Evolutionary conservation across 1,140 invertebrate species (phyloP), one percentile per base, ranked within the genome.

Genomic region (Neodiprion lecontei): DNA sequence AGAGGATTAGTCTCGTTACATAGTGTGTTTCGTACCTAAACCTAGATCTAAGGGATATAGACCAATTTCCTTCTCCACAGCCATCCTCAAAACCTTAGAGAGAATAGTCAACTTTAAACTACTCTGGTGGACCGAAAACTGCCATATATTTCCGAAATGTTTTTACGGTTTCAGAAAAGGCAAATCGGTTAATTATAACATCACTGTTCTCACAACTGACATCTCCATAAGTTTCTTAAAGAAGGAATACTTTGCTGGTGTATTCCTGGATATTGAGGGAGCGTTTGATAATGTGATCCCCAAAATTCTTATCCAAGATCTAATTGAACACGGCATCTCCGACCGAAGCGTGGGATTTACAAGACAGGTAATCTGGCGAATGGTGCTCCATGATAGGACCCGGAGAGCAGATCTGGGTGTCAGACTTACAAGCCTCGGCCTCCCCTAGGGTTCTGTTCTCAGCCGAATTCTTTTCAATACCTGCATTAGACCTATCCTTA

Each of bases 241-340:
- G 70, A 48, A 48, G 17, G 68, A 73, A 53, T 4, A 14, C 4
- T 23, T 72, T 8, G 40, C 53, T 5, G 72, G 68, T 0, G 10
- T 74, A 1, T 76, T 76, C 14, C 21, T 76, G 11, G 72, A 76
- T 23, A 69, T 76, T 1, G 72, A 73, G 66, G 75, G 70, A 4
- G 74, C 74, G 8, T 75, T 67, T 68, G 74, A 75, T 68, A 75
- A 75, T 72, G 61, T 75, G 3, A 47, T 67, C 0, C 28, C 69
- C 28, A 23, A 21, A 10, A 48, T 14, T 12, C 40, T 75, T 7
- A 75, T 75, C 17, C 53, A 72, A 17, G 71, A 71, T 21, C 48
- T 75, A 9, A 7, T 28, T 0, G 47, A 68, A 21, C 61, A 72
- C 3, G 8, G 53, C 0, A 17, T 75, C 4, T 61, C 74, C 49